Base-by-base conservation (phyloP, 2,888 invertebrate genomes). In the Therioaphis trifolii region DNA sequence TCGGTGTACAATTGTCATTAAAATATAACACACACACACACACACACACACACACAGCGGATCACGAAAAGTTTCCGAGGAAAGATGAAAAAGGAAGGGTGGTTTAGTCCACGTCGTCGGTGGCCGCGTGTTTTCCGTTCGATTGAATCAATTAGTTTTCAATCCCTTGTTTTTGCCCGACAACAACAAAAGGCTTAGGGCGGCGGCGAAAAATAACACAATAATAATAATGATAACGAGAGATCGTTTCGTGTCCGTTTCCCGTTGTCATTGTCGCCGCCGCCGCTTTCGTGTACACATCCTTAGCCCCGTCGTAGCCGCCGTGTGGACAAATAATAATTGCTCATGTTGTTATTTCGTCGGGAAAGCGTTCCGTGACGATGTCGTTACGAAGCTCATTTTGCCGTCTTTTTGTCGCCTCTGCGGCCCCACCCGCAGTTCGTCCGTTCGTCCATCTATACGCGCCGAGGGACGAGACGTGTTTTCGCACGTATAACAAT, bases 81-180 rank as follows among this genome's bases (percentile, higher is more conserved):
- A 12, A 9, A n/a, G 35, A 11, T n/a, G 35, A 12, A n/a, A n/a
- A n/a, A 5, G n/a, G 52, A 46, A 27, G 3, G 43, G 27, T 52
- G 40, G n/a, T n/a, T n/a, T 35, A 55, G 68, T 55, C 66, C 77
- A 63, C 35, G 66, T 63, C 63, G 66, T 52, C 61, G 35, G 66
- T 18, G 29, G 27, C 29, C 78, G 68, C 86, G 86, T 86, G 86
- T 86, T 86, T 86, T 86, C 84, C 85, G 85, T 85, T 84, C 78
- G 86, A 86, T 86, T 86, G 86, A 86, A 86, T 86, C 86, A 86
- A 86, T 86, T 86, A 86, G 74, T 82, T 82, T 82, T 82, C 82
- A 82, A 82, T 82, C 72, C 74, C 82, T 72, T 52, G 82, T 74
- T 49, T 82, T 74, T 74, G 82, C 63, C 82, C 82, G 82, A 82